Base-by-base conservation (phyloP, 1,140 invertebrate species). In the Listronotus oregonensis region DNA sequence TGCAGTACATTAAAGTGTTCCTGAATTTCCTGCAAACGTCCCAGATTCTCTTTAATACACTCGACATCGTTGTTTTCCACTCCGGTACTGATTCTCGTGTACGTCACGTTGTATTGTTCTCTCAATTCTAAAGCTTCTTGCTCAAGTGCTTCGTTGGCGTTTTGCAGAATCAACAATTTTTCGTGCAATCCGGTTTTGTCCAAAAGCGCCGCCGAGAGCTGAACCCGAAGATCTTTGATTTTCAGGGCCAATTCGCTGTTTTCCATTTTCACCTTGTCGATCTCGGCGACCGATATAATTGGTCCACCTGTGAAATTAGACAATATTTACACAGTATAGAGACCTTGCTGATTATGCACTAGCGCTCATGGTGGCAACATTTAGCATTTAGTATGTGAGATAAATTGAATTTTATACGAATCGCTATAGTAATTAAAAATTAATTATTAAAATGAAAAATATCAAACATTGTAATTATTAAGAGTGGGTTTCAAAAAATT, bases 111-210 rank as follows among this genome's bases (percentile, higher is more conserved):
- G 60, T 82, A 86, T 43, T 86, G 81, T 67, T 85, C 80, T 5
- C 87, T 85, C 7, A 95, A 74, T 52, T 84, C 81, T 6, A 84
- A 78, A 93, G 75, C 67, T 85, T 92, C 78, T 78, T 79, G 73
- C 83, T 89, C 0, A 90, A 81, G n/a, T 68, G 83, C 82, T 50
- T 90, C 88, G 63, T 87, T 85, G 1, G 84, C 82, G 5, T 83
- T 80, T 74, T 90, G 87, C 0, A 86, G 81, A 27, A 88, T 72
- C 8, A 89, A 80, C 6, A 86, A 82, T 60, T 84, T 82, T 73
- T 89, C 87, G 46, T 86, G 82, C 71, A 88, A 78, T 49, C 80
- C 79, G 7, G 85, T 82, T 55, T 85, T 84, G 66, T 84, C 86
- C 39, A 83, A 81, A 51, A 87, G 77, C 79, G 84, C 85, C 46